Base-by-base conservation (phyloP, 2,888 invertebrate species). In the Agrotis puta region DNA sequence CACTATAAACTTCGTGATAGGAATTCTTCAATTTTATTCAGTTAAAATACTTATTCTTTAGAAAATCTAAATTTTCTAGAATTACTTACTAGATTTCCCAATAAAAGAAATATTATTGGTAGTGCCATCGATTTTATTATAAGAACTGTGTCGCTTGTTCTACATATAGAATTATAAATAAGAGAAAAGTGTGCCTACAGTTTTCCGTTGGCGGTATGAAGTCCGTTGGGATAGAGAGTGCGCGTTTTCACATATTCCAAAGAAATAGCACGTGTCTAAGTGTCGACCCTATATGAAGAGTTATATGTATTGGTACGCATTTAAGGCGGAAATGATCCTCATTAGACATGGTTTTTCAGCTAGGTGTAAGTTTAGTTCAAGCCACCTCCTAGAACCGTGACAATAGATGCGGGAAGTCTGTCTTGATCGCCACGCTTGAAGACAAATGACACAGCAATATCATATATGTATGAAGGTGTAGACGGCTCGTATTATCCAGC, bases 331-430 rank as follows among this genome's bases (percentile, higher is more conserved):
- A 58, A 43, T 61, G 27, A 22, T 27, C 39, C 48, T 71, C 20
- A 61, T 61, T 14, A 24, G 27, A 33, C 14, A 57, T 56, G 27
- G 54, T 22, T 47, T 53, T 39, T 27, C 57, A 74, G 57, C n/a
- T 53, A 14, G 11, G 11, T 7, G 7, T 45, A 59, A 27, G 27
- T 61, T 56, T 51, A 56, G 57, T 65, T 51, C 33, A 58, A 62
- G 24, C 13, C n/a, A 50, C 16, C 48, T 53, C 51, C 45, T 24
- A 22, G 79, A 71, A 70, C 58, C 74, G 58, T 75, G 58, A 79
- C 79, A 63, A 79, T 79, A 63, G 62, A 79, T 73, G 73, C 62
- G 65, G 73, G 73, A 65, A 63, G 58, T 79, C 64, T 72, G 78
- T 64, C 22, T 33, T 73, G 62, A 62, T 62, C 61, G 57, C 64